Base-by-base conservation (phyloP, 2,113 vertebrate genomes). In the Engraulis encrasicolus region DNA sequence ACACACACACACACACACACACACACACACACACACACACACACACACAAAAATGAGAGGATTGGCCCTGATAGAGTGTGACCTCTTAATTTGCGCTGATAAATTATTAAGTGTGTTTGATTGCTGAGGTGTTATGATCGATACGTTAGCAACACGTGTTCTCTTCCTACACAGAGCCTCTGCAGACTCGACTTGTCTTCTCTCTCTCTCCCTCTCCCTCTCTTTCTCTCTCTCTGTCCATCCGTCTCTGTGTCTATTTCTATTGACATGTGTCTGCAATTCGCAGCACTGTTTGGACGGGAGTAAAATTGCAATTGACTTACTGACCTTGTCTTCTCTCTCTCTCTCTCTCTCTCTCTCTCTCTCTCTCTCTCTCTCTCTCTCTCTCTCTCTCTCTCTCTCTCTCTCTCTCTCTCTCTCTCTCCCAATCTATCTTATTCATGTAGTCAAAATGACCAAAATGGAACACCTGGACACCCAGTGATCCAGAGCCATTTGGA, bases 391-490 rank as follows among this genome's bases (percentile, higher is more conserved):
- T 36, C 74, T 17, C 36, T 15, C 6, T 71, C 38, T 37, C 19
- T 20, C 20, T 11, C 19, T 71, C 52, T 79, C 54, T n/a, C 78
- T 49, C 50, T 3, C 31, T 37, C 14, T 11, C 19, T 81, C 81
- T 48, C 50, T 82, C 79, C 87, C 0, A n/a, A n/a, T n/a, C n/a
- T n/a, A n/a, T n/a, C n/a, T n/a, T n/a, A n/a, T n/a, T n/a, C n/a
- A n/a, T n/a, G n/a, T 92, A 98, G 97, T 94, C 97, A 98, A 92
- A 96, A 97, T 98, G 97, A 97, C 92, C 96, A 94, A 92, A 94
- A 92, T 87, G 96, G 94, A 92, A 95, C 96, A 7, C 95, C 95
- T 93, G 95, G 95, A 92, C 93, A 95, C 89, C 94, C 95, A 94
- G 91, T 97, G 95, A 98, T 93, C 18, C 91, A 93, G 78, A 93